Base-by-base conservation (phyloP, 1,140 invertebrate genomes). In the Lepidurus arcticus region DNA sequence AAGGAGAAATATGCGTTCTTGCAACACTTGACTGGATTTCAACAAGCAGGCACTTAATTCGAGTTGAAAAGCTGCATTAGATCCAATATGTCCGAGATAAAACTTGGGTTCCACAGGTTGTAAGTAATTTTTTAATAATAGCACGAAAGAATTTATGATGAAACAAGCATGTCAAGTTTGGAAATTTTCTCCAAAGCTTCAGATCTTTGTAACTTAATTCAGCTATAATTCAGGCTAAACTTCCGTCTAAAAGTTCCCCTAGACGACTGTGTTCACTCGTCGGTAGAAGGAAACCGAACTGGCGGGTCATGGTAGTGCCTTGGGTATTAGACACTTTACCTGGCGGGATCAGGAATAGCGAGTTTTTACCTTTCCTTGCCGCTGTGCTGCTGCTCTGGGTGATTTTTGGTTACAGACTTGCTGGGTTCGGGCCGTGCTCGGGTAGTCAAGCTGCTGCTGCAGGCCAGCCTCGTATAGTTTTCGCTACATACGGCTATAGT, bases 371-470 rank as follows among this genome's bases (percentile, higher is more conserved):
- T 16, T n/a, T 65, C n/a, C 53, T 65, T 65, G 16, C 53, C 53
- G 53, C 53, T 21, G 53, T 16, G 53, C 53, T 65, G 53, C 53
- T 65, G 53, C 53, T 65, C 6, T 16, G 13, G n/a, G 53, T 13
- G 53, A 65, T 65, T 65, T 34, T 34, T 7, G 53, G 53, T 65
- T 65, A 21, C 53, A 65, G 53, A 21, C 53, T 65, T 10, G 53
- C 9, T 34, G 53, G 53, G 16, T 65, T 65, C 1, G 13, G 53
- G 53, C 53, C 53, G 21, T 65, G 53, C 53, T 13, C 53, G 53
- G 53, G 53, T 65, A 65, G 53, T 65, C 53, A 65, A n/a, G 53
- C 53, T 65, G 53, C 53, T 65, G 53, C 53, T 65, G 53, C 53
- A 65, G 53, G 53, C 53, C 53, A 65, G 21, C 16, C n/a, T 4